Base-by-base conservation (phyloP, 2,888 invertebrate species). In the Drosophila helvetica region DNA sequence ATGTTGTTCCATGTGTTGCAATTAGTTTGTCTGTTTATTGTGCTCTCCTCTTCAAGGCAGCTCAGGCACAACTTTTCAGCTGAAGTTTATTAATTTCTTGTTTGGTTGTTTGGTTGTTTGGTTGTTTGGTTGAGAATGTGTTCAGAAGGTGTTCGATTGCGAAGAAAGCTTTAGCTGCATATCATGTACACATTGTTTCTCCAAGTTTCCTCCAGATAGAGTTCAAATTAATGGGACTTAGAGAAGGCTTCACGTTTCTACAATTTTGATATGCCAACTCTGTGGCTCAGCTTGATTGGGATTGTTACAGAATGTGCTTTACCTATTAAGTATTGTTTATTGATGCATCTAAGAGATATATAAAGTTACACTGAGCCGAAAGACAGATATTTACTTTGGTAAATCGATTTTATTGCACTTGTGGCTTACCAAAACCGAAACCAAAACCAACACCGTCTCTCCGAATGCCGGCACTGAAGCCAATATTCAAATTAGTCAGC, bases 1-100 rank as follows among this genome's bases (percentile, higher is more conserved):
- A 52, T 73, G 74, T 64, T 79, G 77, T 47, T 55, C 66, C 82
- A 84, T 79, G 67, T 72, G 77, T 56, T 62, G 79, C 82, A 85
- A 81, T 85, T 73, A 80, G 82, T 84, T 38, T 65, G 62, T 56
- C 62, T 67, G 71, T 59, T 30, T 62, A 8, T 8, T 27, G 27
- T 27, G 27, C 8, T 27, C 2, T 27, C 8, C 27, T 27, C 8
- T 27, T 8, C 27, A 27, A 27, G 27, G 27, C 33, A 27, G n/a
- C 43, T 33, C 43, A 17, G 33, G 45, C 45, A 9, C 46, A 38
- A 46, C 53, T 72, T 61, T 61, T 58, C 17, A 63, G 43, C 55
- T 50, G 22, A 42, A 50, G 63, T 70, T 55, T 66, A 55, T 55
- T 48, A 55, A 66, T 66, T 47, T 15, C 48, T 27, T 38, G 30